These are phyloP conservation scores for Agrotis segetum DNA, from an alignment of 2,888 invertebrate genomes.

Conservation along the genomic window DNA sequence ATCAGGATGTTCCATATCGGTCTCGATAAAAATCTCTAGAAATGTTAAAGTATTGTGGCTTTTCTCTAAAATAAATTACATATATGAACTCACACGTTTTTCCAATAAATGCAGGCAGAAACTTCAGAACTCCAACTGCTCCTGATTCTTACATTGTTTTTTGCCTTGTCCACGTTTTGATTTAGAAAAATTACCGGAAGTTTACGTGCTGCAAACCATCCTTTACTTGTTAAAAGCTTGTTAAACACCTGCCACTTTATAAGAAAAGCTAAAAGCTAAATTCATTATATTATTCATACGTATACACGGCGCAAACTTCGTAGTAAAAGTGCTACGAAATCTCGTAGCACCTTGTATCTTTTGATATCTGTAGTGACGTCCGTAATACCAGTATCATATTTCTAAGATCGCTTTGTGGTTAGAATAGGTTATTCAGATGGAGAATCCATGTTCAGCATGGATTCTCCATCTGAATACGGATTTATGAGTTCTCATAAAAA, in stretches of 20 bases:
- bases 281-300: background rate
- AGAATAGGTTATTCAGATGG: no score
- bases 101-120: background rate
- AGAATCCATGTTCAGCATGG: no score
- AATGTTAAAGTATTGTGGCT: no score
- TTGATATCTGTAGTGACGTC: background rate
- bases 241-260: background rate
- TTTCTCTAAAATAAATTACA: no score
- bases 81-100: background rate
- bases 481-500: background rate
- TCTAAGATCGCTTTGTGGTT: background rate
- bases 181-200: no score
- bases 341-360: constrained; percentile 38
- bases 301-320: constrained; percentile 13
- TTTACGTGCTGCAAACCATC: background rate
- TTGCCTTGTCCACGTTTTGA: no score
- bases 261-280: background rate
- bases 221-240: no score
- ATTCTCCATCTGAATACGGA: no score
- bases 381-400: background rate
- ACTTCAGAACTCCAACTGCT: no score
- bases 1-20: no score
- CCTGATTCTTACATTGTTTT: no score
- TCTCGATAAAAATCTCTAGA: no score
- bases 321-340: constrained; percentile 52